Evolutionary conservation across 2,888 invertebrate genomes (phyloP), one percentile per base, ranked within the genome.

Genomic region (Drosophila niveifrons): DNA sequence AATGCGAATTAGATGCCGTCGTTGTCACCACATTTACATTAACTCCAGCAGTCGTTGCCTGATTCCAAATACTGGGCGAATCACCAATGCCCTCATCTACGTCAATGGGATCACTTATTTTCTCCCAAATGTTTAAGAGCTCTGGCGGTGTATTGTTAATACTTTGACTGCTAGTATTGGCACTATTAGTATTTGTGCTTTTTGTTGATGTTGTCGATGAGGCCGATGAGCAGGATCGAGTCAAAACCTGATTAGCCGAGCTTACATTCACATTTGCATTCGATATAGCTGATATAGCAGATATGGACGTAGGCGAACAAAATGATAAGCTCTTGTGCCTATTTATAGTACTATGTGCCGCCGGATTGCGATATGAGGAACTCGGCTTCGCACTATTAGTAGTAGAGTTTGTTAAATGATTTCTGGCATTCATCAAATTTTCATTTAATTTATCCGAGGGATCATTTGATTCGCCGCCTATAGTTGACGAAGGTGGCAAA

Each of bases 11-110:
- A 82, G 93, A 94, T 3, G 70, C 61, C 7, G 67, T 64, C 3
- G 48, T 9, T 1, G 31, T 23, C 10, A 13, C 13, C 0, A 76
- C 28, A 3, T 80, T 34, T 1, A 41, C 41, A 28, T 43, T 55
- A 2, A 55, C 75, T 23, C 72, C 94, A 28, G 88, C 94, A 28
- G 88, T 76, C 13, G 74, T 94, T 3, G 79, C 66, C 13, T 81
- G 51, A 61, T 81, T 95, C 93, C 97, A 97, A 93, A 97, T 96
- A 86, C 96, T 96, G 67, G 97, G 97, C 63, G 97, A 97, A 90
- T 97, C 97, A 64, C 97, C 97, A 51, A 97, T 93, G 3, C 97
- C 97, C 92, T 97, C 97, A 93, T 97, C 97, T 81, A 95, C 93
- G 67, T 97, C 97, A 88, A 95, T 94, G 36, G 96, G 95, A 80